Evolutionary conservation across 2,113 vertebrate genomes (phyloP).

Genomic region (Pluvianellus socialis): DNA sequence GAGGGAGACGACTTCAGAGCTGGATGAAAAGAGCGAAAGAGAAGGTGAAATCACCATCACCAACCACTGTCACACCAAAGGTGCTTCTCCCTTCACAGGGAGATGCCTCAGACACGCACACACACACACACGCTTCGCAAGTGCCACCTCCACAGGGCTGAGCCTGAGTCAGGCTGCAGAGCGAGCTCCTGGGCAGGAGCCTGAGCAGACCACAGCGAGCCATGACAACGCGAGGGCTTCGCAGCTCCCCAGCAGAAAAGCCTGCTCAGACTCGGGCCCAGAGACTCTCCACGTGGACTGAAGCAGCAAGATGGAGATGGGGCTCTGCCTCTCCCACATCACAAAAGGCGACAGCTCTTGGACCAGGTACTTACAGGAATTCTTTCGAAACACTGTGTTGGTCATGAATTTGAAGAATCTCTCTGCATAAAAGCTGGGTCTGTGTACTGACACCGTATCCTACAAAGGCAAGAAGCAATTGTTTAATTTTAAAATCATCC

Average conservation of each 20-base stretch:
- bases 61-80: not conserved
- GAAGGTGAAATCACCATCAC: not conserved
- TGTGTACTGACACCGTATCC: conserved; percentile 97
- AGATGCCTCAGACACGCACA: not conserved
- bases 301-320: not conserved
- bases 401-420: conserved; percentile 99
- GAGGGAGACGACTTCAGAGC: conserved; percentile 96
- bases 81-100: not conserved
- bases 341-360: not conserved
- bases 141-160: not conserved
- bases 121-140: not conserved
- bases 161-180: not conserved
- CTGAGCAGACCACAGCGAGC: not conserved
- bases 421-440: conserved; percentile 96
- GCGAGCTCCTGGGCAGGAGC: not conserved
- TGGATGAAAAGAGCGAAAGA: conserved; percentile 37
- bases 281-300: not conserved
- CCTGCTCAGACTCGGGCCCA: not conserved
- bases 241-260: not conserved
- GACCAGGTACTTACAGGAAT: conserved; percentile 84
- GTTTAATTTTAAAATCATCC: not conserved
- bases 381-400: conserved; percentile 92
- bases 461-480: conserved; percentile 59
- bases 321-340: not conserved
- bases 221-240: not conserved